A percentile compares a stretch with the other conserved stretches of the same genome.
These are phyloP conservation scores for Drosophila kurseongensis DNA, from an alignment of 1,140 invertebrate genomes.

Conservation along the genomic window DNA sequence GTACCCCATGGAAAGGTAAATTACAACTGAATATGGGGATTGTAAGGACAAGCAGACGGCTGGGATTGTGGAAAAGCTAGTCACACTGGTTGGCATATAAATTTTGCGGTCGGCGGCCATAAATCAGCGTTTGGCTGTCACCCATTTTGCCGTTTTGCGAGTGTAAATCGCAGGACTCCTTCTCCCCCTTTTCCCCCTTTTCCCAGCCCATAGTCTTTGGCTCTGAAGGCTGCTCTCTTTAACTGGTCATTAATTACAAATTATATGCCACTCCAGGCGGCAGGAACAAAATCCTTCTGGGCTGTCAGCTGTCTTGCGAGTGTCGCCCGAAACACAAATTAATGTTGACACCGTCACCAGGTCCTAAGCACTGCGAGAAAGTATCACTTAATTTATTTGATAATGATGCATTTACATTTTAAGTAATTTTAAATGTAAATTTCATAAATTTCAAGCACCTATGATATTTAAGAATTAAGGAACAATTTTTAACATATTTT, in stretches of 20 bases:
- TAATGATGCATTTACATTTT: background rate
- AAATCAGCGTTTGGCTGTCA: slow-evolving; percentile 84
- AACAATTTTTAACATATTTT: no score
- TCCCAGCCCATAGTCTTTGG: slow-evolving; percentile 1
- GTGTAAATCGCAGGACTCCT: slow-evolving; percentile 66
- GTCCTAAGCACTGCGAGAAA: slow-evolving; percentile 18
- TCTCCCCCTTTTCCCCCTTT: background rate
- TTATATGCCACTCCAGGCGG: slow-evolving; percentile 68
- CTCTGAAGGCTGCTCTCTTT: slow-evolving; percentile 57
- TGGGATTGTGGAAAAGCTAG: slow-evolving; percentile 38
- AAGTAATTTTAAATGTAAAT: no score
- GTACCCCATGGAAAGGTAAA: slow-evolving; percentile 29
- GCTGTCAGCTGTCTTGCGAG: slow-evolving; percentile 71
- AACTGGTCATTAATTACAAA: slow-evolving; percentile 83
- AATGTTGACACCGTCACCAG: slow-evolving; percentile 66
- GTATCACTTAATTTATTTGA: no score
- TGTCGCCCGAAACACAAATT: slow-evolving; percentile 75
- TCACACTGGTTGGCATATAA: slow-evolving; percentile 76
- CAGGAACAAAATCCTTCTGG: slow-evolving; percentile 33
- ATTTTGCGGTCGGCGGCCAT: slow-evolving; percentile 77
- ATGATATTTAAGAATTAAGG: background rate
- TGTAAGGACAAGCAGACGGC: slow-evolving; percentile 53
- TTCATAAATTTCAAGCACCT: no score
- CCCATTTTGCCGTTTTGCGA: slow-evolving; percentile 61
- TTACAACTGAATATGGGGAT: slow-evolving; percentile 63